Base-by-base conservation (phyloP, 2,797 vertebrate genomes). In the Rhabdomys pumilio region DNA sequence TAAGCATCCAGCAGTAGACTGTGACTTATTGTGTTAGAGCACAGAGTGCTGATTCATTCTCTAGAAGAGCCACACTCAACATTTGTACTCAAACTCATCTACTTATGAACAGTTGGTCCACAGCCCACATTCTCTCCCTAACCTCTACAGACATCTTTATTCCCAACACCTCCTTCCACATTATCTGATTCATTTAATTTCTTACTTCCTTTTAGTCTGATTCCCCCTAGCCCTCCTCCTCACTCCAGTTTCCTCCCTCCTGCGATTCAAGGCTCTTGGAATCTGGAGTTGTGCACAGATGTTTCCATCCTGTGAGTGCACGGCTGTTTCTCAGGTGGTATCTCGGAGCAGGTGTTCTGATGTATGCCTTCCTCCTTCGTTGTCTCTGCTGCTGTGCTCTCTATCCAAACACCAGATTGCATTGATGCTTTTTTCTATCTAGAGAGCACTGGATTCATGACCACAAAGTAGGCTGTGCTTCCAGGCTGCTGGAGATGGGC, bases 271-370 rank as follows among this genome's bases (percentile, higher is more conserved):
- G 77, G 84, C 80, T 97, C 26, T 59, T 85, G 81, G 93, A 94
- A 94, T 77, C 55, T 34, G 88, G 93, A 88, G n/a, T 81, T 79
- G 22, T 55, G 79, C 9, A 0, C 98, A 98, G 98, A 97, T 98
- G 97, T 98, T 98, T 96, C 96, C 96, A 77, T 96, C 69, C 31
- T 97, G 91, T 73, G 92, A 96, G 95, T 84, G 90, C 95, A 96
- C 73, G 75, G 34, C 96, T 97, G 93, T 98, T 97, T 95, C 97
- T 98, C 97, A 98, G 97, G 97, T 93, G 95, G 93, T 95, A 97
- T 97, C 97, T 98, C 13, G 0, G 94, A 98, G 95, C 98, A 98
- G 98, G 98, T 98, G 97, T 98, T 98, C 93, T 97, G 85, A 47
- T 3, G 50, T 96, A 92, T 77, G 77, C 91, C 73, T 61, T 72